Evolutionary conservation across 2,113 vertebrate species (phyloP).

Genomic region (Hippocampus comes): DNA sequence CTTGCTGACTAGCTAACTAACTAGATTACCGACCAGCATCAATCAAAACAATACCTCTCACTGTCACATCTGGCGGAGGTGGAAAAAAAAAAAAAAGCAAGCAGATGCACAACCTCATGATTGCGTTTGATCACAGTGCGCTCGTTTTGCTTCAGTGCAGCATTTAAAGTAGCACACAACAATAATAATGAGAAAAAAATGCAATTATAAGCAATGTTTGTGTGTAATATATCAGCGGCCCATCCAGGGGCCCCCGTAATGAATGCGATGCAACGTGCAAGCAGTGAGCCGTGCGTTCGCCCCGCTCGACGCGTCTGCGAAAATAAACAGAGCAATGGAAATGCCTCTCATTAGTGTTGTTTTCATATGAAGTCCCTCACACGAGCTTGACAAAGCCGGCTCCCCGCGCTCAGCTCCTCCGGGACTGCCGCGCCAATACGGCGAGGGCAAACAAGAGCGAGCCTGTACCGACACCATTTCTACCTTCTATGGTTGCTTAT

Average conservation of each 20-base stretch:
- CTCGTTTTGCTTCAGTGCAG: slow-evolving; percentile 56
- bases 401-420: slow-evolving; percentile 62
- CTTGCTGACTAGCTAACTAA: background rate
- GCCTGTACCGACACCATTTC: slow-evolving; percentile 67
- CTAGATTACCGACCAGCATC: background rate
- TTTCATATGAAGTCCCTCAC: slow-evolving; percentile 74
- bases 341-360: slow-evolving; percentile 77
- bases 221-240: slow-evolving; percentile 70
- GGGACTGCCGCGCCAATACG: slow-evolving; percentile 68
- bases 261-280: slow-evolving; percentile 72
- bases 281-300: slow-evolving; percentile 67
- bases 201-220: slow-evolving; percentile 72
- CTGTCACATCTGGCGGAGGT: background rate
- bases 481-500: slow-evolving; percentile 64
- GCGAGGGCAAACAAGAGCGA: slow-evolving; percentile 68
- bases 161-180: slow-evolving; percentile 65
- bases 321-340: slow-evolving; percentile 75
- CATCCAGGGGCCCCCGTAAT: slow-evolving; percentile 69
- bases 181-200: slow-evolving; percentile 62
- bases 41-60: background rate
- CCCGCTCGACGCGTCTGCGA: slow-evolving; percentile 65
- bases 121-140: slow-evolving; percentile 54
- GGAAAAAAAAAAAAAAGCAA: slow-evolving; percentile 33
- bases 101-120: slow-evolving; percentile 40
- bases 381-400: slow-evolving; percentile 73